Evolutionary conservation across 1,140 invertebrate species (phyloP).

Genomic region (Zaprionus lachaisei): DNA sequence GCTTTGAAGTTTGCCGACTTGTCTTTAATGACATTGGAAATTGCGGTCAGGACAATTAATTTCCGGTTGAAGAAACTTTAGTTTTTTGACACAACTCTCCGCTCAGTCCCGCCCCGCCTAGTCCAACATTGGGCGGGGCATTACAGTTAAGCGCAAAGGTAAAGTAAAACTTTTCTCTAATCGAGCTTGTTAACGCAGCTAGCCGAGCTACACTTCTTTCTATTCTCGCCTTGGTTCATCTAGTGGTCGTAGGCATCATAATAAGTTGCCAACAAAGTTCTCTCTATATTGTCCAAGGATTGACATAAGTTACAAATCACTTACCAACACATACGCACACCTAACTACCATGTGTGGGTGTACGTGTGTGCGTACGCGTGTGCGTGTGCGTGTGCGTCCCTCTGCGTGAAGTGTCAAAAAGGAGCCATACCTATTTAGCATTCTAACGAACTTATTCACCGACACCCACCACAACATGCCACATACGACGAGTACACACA

Average conservation of each 20-base stretch:
- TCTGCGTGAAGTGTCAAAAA: slow-evolving; percentile 52
- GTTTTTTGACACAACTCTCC: slow-evolving; percentile 58
- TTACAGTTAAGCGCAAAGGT: slow-evolving; percentile 60
- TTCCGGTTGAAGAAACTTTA: slow-evolving; percentile 79
- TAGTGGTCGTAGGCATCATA: background rate
- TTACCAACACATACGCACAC: slow-evolving; percentile 51
- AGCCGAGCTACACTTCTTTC: background rate
- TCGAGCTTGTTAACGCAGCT: slow-evolving; percentile 51
- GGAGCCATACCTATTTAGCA: slow-evolving; percentile 58
- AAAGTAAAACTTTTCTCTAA: slow-evolving; percentile 50
- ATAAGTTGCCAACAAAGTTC: slow-evolving; percentile 9
- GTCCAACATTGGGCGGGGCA: slow-evolving; percentile 34
- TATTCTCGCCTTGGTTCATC: background rate
- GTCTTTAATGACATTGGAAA: slow-evolving; percentile 81
- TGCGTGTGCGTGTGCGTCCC: slow-evolving; percentile 22
- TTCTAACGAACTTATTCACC: slow-evolving; percentile 65
- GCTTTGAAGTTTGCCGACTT: slow-evolving; percentile 79
- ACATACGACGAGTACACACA: background rate
- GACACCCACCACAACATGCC: slow-evolving; percentile 29
- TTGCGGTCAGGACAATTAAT: slow-evolving; percentile 81
- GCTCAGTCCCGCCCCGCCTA: slow-evolving; percentile 1
- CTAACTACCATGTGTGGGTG: slow-evolving; percentile 9
- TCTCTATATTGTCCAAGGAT: slow-evolving; percentile 41
- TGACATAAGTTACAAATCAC: slow-evolving; percentile 69
- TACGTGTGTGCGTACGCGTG: slow-evolving; percentile 3